Percentiles rank a stretch among this genome's conserved stretches.
Conservation (phyloP, 2,888 invertebrate genomes). For the Perizoma affinitatum region DNA sequence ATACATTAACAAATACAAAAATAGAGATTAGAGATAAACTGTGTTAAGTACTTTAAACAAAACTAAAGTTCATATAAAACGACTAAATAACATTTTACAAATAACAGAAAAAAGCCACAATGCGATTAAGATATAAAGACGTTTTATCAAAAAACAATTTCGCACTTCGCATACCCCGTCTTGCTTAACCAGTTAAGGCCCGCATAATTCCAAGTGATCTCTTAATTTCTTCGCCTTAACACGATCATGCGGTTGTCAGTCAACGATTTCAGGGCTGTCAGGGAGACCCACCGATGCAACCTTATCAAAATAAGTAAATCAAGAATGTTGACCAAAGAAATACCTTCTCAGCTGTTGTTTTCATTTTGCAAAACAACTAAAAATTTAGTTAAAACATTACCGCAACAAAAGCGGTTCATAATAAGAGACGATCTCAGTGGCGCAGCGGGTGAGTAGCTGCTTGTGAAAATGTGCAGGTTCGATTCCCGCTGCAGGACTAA, state of each 20-base stretch:
- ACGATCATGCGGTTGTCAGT: slow-evolving; percentile 30
- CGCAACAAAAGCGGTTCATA: no score
- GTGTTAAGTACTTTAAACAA: no score
- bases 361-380: no score
- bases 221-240: slow-evolving; percentile 34
- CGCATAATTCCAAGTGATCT: slow-evolving; percentile 7
- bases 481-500: no score
- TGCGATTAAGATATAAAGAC: neutral
- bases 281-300: slow-evolving; percentile 11
- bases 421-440: no score
- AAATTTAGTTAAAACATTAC: no score
- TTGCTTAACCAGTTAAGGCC: slow-evolving; percentile 4
- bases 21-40: no score
- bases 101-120: neutral
- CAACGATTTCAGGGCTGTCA: slow-evolving; percentile 37
- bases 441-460: no score
- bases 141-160: neutral
- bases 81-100: no score
- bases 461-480: no score
- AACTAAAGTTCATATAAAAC: neutral
- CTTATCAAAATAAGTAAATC: slow-evolving; percentile 11
- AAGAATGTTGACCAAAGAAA: neutral
- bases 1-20: no score
- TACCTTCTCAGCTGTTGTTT: no score
- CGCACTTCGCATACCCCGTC: neutral